A percentile compares a stretch with the other conserved stretches of the same genome.
These are phyloP conservation scores for Stegophylla sp. DNA, from an alignment of 2,888 invertebrate genomes.

Conservation along the genomic window DNA sequence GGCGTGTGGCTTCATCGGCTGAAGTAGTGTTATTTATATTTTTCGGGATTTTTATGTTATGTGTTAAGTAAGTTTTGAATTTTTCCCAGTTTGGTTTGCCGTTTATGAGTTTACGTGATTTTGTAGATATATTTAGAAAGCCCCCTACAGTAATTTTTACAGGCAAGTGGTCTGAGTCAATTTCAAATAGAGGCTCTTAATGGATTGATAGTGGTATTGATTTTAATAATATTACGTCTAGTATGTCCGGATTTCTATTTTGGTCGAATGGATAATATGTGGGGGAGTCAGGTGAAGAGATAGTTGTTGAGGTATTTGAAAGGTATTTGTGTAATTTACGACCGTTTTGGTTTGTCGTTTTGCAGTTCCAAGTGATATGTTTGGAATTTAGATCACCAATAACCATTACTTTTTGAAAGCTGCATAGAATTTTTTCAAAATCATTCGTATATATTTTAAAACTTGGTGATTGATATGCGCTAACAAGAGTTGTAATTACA, in stretches of 20 bases:
- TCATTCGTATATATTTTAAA: neutral
- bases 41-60: neutral
- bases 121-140: neutral
- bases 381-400: conserved; percentile 10
- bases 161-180: neutral
- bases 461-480: neutral
- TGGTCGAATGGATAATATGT: conserved; percentile 1
- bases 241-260: neutral
- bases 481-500: neutral
- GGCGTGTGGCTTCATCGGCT: no score
- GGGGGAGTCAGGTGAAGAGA: neutral
- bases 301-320: neutral
- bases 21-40: neutral
- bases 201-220: neutral
- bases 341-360: neutral
- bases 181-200: neutral
- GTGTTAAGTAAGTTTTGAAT: neutral
- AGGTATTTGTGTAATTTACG: conserved; percentile 20
- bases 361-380: conserved; percentile 15
- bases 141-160: conserved; percentile 10
- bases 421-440: neutral
- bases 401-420: neutral
- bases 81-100: conserved; percentile 1
- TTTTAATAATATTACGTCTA: neutral
- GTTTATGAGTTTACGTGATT: conserved; percentile 4